Conservation (phyloP, 2,888 invertebrate species). For the Drosophila niveifrons region DNA sequence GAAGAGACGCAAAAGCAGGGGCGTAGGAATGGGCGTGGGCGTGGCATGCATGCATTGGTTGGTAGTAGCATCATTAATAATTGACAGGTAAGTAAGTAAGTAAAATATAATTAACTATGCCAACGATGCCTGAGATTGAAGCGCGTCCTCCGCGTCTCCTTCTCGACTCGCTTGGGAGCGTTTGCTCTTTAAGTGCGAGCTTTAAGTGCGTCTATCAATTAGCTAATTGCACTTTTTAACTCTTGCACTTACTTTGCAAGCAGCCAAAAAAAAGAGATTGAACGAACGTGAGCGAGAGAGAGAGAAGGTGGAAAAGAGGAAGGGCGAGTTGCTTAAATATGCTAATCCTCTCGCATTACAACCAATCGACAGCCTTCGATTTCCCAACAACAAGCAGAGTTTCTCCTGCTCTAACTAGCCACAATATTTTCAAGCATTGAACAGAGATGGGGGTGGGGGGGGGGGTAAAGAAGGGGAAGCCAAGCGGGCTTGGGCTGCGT, state of each 20-base stretch:
- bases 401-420: slow-evolving; percentile 16
- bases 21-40: slow-evolving; percentile 11
- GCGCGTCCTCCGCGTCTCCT: too few species aligned
- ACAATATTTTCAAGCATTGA: slow-evolving; percentile 39
- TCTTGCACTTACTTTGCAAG: neutral
- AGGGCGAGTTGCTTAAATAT: slow-evolving; percentile 43
- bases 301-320: neutral
- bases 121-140: slow-evolving; percentile 42
- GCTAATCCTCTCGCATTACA: slow-evolving; percentile 55
- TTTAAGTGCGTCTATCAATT: slow-evolving; percentile 62
- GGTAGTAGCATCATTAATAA: slow-evolving; percentile 61
- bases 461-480: neutral
- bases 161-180: neutral
- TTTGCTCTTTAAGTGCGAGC: slow-evolving; percentile 5
- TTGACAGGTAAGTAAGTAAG: slow-evolving; percentile 64
- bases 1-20: slow-evolving; percentile 12
- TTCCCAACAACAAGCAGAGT: neutral
- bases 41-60: slow-evolving; percentile 40
- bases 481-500: slow-evolving; percentile 8
- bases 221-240: slow-evolving; percentile 60
- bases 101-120: slow-evolving; percentile 65
- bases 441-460: neutral
- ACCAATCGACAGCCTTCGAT: slow-evolving; percentile 11
- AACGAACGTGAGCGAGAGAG: neutral
- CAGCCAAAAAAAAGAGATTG: neutral